Evolutionary conservation across 2,797 vertebrate genomes (phyloP), one percentile per base, ranked within the genome.

Genomic region (Furcifer pardalis): DNA sequence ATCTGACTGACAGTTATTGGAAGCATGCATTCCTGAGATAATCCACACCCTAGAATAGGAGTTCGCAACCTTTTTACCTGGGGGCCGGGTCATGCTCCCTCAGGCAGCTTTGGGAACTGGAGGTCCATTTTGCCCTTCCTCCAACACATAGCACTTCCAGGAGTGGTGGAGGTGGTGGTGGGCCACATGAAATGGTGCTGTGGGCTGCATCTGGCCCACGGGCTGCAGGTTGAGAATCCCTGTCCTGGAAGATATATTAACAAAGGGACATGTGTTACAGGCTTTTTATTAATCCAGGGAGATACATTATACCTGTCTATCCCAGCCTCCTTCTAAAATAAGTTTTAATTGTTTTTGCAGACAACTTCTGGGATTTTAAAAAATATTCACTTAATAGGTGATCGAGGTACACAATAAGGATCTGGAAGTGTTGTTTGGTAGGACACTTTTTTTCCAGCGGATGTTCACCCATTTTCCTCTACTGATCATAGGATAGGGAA

Each of bases 21-120:
- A 94, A 94, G 92, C 93, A 91, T 96, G 95, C 95, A 96, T 96
- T 95, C 93, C 91, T 92, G 92, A 95, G 94, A 94, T 94, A 95
- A 94, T 92, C 94, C 94, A 93, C 15, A 52, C 94, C 94, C 89
- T 46, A n/a, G n/a, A n/a, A n/a, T n/a, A n/a, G n/a, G n/a, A n/a
- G n/a, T n/a, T n/a, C n/a, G n/a, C n/a, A n/a, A n/a, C n/a, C n/a
- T n/a, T n/a, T n/a, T n/a, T n/a, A n/a, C n/a, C n/a, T n/a, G n/a
- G n/a, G n/a, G n/a, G n/a, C n/a, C n/a, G n/a, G n/a, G n/a, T n/a
- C n/a, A n/a, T n/a, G n/a, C n/a, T n/a, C n/a, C n/a, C n/a, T n/a
- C n/a, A n/a, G n/a, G n/a, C n/a, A n/a, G n/a, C n/a, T n/a, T n/a
- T n/a, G n/a, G n/a, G n/a, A n/a, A n/a, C n/a, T n/a, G n/a, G n/a